Evolutionary conservation across 2,888 invertebrate species (phyloP).

Genomic region (Lumbricus terrestris): DNA sequence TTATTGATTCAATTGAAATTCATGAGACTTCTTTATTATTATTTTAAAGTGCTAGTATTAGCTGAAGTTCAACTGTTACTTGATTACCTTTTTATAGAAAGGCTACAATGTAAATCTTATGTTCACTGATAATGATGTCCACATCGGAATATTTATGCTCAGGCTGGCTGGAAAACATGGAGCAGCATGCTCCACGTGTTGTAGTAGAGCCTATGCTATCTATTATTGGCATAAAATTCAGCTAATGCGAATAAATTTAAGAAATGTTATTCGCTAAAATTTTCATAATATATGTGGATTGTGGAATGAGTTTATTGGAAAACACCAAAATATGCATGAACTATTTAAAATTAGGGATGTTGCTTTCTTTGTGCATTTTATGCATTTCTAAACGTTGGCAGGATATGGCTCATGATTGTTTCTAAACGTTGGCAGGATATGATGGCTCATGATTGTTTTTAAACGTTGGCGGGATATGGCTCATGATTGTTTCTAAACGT

Average conservation of each 20-base stretch:
- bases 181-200: not conserved
- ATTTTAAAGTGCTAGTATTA: not conserved
- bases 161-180: not conserved
- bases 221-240: not conserved
- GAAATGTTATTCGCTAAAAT: not conserved
- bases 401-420: no score
- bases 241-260: not conserved
- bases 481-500: no score
- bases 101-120: not conserved
- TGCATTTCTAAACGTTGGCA: no score
- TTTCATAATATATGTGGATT: not conserved
- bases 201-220: not conserved
- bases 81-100: not conserved
- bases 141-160: not conserved
- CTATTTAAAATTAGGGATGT: not conserved
- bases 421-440: no score
- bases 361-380: not conserved
- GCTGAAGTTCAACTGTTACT: not conserved
- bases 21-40: not conserved
- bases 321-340: not conserved
- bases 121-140: not conserved
- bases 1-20: not conserved
- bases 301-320: not conserved
- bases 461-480: no score
- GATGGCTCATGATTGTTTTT: no score